Evolutionary conservation across 2,797 vertebrate species (phyloP).

Genomic region (Falco berigora): DNA sequence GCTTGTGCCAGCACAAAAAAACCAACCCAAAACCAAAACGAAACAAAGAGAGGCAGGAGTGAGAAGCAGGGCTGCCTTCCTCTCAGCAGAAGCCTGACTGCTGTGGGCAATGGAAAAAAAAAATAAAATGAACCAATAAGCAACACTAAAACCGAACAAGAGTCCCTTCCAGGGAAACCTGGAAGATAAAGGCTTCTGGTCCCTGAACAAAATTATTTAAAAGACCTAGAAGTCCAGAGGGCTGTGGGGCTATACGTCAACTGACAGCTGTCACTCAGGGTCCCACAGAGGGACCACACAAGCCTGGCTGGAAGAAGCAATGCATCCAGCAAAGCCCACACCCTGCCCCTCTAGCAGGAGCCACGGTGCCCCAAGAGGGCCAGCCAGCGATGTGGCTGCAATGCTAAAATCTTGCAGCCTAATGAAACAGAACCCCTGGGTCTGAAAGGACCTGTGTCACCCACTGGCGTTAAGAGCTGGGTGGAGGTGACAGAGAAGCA

Average conservation of each 20-base stretch:
- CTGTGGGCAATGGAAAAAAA: not conserved
- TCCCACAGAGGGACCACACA: not conserved
- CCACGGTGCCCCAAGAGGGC: fast-evolving
- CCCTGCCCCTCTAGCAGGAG: not conserved
- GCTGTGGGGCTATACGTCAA: not conserved
- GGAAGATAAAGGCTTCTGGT: not conserved
- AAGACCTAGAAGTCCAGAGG: not conserved
- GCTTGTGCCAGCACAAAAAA: not conserved
- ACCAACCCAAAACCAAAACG: not conserved
- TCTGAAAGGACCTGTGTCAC: not conserved
- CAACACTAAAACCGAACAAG: not conserved
- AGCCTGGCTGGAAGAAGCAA: not conserved
- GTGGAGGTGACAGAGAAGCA: not conserved
- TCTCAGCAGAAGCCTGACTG: not conserved
- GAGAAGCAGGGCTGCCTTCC: not conserved
- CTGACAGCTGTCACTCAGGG: not conserved
- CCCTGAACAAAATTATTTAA: not conserved
- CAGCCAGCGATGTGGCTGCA: not conserved
- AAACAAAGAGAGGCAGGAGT: not conserved
- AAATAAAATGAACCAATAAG: not conserved
- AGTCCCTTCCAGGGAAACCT: not conserved
- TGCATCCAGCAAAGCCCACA: not conserved
- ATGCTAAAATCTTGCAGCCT: fast-evolving
- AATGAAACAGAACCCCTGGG: not conserved
- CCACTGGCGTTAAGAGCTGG: not conserved